Percentiles rank a stretch among this genome's conserved stretches.
phyloP scores from a whole-genome alignment of 2,113 vertebrate species.

The Isichthys henryi region DNA sequence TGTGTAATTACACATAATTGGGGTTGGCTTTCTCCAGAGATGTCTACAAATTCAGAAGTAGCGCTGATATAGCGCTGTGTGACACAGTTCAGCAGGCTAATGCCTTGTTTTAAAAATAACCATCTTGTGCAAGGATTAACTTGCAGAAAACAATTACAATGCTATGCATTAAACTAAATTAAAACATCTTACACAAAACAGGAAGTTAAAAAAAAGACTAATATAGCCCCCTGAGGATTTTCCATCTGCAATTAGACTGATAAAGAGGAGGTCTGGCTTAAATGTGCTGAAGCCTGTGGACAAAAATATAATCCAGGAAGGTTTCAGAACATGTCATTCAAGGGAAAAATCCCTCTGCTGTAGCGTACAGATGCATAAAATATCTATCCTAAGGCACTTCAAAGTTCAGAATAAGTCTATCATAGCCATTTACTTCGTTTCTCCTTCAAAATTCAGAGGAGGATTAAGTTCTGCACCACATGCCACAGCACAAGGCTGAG shows the following conservation, averaged over 20 bases:
- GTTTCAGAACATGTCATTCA: background rate
- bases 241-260: constrained; percentile 1
- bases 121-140: background rate
- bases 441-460: background rate
- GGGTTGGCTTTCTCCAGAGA: background rate
- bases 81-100: background rate
- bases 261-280: background rate
- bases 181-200: background rate
- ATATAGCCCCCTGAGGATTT: background rate
- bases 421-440: background rate
- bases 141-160: constrained; percentile 5
- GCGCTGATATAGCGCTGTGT: background rate
- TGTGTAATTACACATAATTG: background rate
- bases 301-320: background rate
- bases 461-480: background rate
- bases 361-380: background rate
- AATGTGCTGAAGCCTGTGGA: background rate
- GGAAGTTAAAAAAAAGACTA: background rate
- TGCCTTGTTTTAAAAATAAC: background rate
- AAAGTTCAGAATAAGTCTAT: background rate
- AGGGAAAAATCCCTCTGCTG: background rate
- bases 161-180: background rate
- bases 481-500: background rate
- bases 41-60: background rate
- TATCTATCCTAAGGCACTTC: background rate